These are phyloP conservation scores for Mystacornis crossleyi DNA, from an alignment of 2,113 vertebrate genomes.

Conservation along the genomic window DNA sequence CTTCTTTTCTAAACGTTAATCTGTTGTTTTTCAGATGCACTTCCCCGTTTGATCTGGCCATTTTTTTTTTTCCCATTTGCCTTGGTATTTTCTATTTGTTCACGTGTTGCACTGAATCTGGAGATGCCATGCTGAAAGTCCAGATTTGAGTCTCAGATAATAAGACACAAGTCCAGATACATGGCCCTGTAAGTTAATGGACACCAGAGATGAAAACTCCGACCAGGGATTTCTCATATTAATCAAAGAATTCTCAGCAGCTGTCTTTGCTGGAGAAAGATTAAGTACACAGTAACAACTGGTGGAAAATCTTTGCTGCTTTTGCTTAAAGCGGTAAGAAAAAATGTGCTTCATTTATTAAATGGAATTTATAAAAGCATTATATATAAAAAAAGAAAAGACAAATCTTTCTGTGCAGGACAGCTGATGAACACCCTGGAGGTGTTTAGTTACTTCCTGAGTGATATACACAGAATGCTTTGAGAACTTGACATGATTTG, in stretches of 20 bases:
- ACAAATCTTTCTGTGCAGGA: constrained; percentile 1
- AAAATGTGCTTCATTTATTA: background rate
- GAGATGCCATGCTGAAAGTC: background rate
- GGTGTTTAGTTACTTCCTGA: constrained; percentile 14
- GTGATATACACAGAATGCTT: background rate
- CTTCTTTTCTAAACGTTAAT: background rate
- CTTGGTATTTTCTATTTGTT: background rate
- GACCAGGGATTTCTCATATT: background rate
- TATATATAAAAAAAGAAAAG: background rate
- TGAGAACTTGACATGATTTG: background rate
- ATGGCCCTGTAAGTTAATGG: background rate
- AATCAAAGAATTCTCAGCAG: background rate
- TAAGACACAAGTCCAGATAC: background rate
- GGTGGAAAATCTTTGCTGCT: background rate
- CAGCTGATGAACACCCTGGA: constrained; percentile 40
- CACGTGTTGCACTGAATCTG: background rate
- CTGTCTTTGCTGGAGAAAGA: background rate
- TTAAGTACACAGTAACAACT: background rate
- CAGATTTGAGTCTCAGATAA: background rate
- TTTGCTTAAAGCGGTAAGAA: constrained; percentile 26
- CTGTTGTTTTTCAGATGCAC: background rate
- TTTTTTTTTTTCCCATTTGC: background rate
- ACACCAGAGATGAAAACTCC: background rate
- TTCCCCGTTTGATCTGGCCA: background rate
- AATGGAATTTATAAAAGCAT: constrained; percentile 35